Base-by-base conservation (phyloP, 1,140 invertebrate genomes). In the Reticulitermes speratus region DNA sequence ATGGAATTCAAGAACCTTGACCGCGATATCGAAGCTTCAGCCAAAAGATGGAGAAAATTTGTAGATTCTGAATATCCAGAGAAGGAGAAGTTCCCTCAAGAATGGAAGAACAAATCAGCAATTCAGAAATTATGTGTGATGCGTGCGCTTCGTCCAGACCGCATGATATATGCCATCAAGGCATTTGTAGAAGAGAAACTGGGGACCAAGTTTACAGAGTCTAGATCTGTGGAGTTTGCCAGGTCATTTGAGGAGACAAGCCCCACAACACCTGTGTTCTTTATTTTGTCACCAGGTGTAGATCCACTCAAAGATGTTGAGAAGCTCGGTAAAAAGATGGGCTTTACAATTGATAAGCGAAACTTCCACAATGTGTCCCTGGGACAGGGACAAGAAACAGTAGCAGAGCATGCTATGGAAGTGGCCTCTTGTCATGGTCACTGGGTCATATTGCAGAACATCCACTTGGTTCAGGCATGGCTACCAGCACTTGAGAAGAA, bases 331-430 rank as follows among this genome's bases (percentile, higher is more conserved):
- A 94, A 94, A 88, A 94, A 95, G 89, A 88, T 98, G 16, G 96
- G 96, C n/a, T 98, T 96, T 88, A 96, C 95, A 0, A 93, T 94
- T 25, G 96, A 97, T 87, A 93, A 94, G 87, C 94, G 94, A 83
- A 98, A 97, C 90, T 97, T 99, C 89, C 97, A 98, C 90, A 98
- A 97, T 89, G 96, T 99, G 9, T 98, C 97, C 0, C 91, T 99
- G 25, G 98, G 98, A 32, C 98, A 99, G 83, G 86, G 98, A 7
- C 98, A 99, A 91, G 97, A 99, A 91, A 91, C 95, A 8, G 95
- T 99, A 0, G 97, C 97, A 1, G 97, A 99, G 90, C 93, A 95
- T 87, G 96, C 97, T 3, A 95, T 99, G 93, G 94, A 96, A 82
- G 89, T 95, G 0, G 96, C 97, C 0, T 94, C 96, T 0, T 91